A percentile compares a stretch with the other conserved stretches of the same genome.
Evolutionary conservation across 2,888 invertebrate species (phyloP).

Genomic region (Seira musarum): DNA sequence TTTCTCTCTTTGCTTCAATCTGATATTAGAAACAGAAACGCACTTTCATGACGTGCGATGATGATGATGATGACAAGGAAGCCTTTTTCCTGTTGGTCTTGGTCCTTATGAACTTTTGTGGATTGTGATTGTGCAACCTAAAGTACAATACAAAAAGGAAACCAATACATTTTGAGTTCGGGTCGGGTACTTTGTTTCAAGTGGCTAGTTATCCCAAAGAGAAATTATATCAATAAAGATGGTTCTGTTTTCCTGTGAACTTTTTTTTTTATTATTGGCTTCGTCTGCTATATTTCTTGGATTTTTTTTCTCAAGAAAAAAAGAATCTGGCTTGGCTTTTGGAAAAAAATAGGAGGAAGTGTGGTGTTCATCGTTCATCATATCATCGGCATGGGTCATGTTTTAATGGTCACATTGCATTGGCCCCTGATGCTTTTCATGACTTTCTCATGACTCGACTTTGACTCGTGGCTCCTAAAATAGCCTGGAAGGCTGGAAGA

Average conservation of each 20-base stretch:
- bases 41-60: too few relatives aligned
- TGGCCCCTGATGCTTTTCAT: constrained; percentile 40
- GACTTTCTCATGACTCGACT: neutral
- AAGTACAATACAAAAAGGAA: too few relatives aligned
- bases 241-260: constrained; percentile 1
- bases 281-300: neutral
- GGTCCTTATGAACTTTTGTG: too few relatives aligned
- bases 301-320: neutral
- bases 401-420: constrained; percentile 49
- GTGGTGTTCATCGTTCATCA: constrained; percentile 16
- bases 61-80: too few relatives aligned
- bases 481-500: neutral
- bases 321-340: neutral
- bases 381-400: constrained; percentile 42
- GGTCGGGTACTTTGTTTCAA: too few relatives aligned
- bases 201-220: neutral
- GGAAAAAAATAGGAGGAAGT: neutral
- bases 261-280: constrained; percentile 1
- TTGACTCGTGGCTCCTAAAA: too few relatives aligned
- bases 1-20: too few relatives aligned
- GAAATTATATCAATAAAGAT: constrained; percentile 12
- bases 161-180: too few relatives aligned
- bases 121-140: too few relatives aligned
- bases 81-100: too few relatives aligned
- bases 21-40: too few relatives aligned